Evolutionary conservation across 2,797 vertebrate genomes (phyloP).

Genomic region (Pangasius macronema): DNA sequence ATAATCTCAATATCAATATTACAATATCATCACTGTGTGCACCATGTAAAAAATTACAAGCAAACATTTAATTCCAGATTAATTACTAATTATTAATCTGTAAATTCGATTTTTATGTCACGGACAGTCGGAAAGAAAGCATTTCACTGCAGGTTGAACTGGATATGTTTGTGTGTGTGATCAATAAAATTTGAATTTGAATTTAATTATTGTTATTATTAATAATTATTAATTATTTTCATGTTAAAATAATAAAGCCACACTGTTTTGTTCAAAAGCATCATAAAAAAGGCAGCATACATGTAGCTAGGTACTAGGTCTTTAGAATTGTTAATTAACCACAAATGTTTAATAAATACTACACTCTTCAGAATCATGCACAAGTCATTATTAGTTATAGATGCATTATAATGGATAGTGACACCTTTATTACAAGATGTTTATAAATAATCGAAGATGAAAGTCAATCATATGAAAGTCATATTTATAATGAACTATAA

Average conservation of each 20-base stretch:
- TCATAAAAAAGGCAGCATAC: not conserved
- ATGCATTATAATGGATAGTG: not conserved
- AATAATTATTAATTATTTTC: too few species aligned
- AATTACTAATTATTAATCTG: too few species aligned
- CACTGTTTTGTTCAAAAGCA: not conserved
- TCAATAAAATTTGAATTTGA: not conserved
- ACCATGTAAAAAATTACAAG: not conserved
- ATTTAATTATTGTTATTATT: too few species aligned
- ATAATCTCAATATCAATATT: too few species aligned
- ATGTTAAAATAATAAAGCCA: too few species aligned
- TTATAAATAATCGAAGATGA: not conserved
- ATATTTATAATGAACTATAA: not conserved
- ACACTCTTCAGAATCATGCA: not conserved
- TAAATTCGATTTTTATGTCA: too few species aligned
- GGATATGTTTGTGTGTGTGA: too few species aligned
- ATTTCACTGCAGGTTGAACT: too few species aligned
- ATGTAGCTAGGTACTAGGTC: not conserved
- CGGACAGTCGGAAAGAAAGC: too few species aligned
- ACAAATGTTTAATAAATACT: not conserved
- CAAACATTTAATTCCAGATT: not conserved
- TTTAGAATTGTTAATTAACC: not conserved
- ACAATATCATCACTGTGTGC: not conserved
- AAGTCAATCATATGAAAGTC: not conserved
- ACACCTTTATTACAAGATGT: not conserved
- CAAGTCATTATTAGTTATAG: not conserved